phyloP scores from a whole-genome alignment of 2,113 vertebrate species.

The Vulpes ferrilata region DNA sequence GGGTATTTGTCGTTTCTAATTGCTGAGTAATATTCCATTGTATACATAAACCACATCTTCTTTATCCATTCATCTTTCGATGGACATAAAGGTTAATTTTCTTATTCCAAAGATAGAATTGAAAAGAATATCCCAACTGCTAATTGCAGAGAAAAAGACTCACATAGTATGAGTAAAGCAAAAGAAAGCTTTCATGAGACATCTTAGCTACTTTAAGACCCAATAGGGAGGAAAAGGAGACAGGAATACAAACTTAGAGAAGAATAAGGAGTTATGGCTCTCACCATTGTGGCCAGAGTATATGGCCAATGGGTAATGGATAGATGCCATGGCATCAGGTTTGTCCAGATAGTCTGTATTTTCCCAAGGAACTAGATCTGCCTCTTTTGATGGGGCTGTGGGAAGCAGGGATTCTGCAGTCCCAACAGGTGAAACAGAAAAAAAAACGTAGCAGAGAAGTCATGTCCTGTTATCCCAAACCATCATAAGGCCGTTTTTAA shows the following conservation, averaged over 20 bases:
- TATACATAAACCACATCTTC: too few relatives aligned
- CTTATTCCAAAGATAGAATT: neutral
- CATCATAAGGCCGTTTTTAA: neutral
- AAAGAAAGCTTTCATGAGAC: neutral
- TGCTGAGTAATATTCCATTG: too few relatives aligned
- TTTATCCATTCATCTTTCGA: too few relatives aligned
- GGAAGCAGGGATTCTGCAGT: neutral
- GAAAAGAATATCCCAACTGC: neutral
- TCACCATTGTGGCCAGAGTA: neutral
- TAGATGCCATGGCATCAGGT: accelerated
- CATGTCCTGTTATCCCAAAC: neutral
- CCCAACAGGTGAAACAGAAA: neutral
- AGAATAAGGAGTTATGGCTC: neutral
- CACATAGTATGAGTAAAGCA: neutral
- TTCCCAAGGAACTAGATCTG: neutral
- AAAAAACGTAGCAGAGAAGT: neutral
- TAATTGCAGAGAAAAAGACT: neutral
- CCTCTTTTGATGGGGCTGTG: accelerated
- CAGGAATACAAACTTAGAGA: neutral
- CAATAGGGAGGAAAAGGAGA: neutral
- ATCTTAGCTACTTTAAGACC: neutral
- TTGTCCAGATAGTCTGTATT: neutral
- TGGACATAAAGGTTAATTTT: neutral
- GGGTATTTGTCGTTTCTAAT: too few relatives aligned
- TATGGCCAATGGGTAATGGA: accelerated